Conservation (phyloP, 1,140 invertebrate genomes). For the Muscidifurax raptorellus region DNA sequence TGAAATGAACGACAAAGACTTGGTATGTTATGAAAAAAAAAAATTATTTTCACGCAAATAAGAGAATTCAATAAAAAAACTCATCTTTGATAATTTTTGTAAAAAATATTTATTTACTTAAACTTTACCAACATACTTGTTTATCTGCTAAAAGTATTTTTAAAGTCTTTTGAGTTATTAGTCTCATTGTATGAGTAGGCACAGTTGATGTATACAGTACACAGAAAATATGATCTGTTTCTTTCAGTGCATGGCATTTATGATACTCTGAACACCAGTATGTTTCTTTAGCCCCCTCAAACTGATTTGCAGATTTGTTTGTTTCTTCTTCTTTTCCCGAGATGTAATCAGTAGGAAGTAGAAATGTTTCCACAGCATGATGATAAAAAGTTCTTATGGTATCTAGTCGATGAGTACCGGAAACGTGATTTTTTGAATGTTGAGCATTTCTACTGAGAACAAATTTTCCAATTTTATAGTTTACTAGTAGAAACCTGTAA, state of each 20-base stretch:
- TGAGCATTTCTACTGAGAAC: slow-evolving; percentile 80
- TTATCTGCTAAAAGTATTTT: slow-evolving; percentile 76
- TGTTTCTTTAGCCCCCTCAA: slow-evolving; percentile 78
- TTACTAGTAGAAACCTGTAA: slow-evolving; percentile 82
- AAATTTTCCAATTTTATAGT: slow-evolving; percentile 80
- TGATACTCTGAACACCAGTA: slow-evolving; percentile 90
- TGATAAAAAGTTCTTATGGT: slow-evolving; percentile 85
- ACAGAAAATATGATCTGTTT: slow-evolving; percentile 80
- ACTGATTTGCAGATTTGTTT: slow-evolving; percentile 50
- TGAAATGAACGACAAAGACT: neutral
- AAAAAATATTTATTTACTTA: slow-evolving; percentile 34
- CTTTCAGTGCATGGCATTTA: slow-evolving; percentile 85
- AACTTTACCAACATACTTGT: slow-evolving; percentile 74
- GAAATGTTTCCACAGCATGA: slow-evolving; percentile 77
- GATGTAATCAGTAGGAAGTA: slow-evolving; percentile 51
- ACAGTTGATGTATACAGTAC: slow-evolving; percentile 81
- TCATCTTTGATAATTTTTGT: slow-evolving; percentile 20
- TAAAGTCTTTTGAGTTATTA: slow-evolving; percentile 75
- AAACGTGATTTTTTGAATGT: slow-evolving; percentile 75
- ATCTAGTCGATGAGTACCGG: slow-evolving; percentile 80
- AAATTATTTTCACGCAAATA: slow-evolving; percentile 25
- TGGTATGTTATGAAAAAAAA: slow-evolving; percentile 20
- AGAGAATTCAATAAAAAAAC: slow-evolving; percentile 32
- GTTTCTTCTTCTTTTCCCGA: slow-evolving; percentile 35
- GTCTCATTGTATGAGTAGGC: slow-evolving; percentile 81